These are phyloP conservation scores for Pipistrellus nathusii DNA, from an alignment of 2,797 vertebrate species.

Conservation along the genomic window DNA sequence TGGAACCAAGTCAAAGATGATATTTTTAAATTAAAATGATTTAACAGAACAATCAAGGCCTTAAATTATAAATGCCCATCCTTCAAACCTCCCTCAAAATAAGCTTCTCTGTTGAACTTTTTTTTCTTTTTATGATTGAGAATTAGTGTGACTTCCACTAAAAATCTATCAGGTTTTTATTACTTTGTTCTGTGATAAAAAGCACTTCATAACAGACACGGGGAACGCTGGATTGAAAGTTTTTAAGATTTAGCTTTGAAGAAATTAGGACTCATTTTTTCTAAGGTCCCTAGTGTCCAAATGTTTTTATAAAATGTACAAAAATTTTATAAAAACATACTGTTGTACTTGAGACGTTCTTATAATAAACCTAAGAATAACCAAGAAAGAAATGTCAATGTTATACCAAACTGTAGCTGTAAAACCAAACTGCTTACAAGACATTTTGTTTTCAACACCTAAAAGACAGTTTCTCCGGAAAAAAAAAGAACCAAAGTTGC, in stretches of 20 bases:
- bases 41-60: slow-evolving; percentile 39
- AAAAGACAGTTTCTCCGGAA: not conserved
- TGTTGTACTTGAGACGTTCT: slow-evolving; percentile 25
- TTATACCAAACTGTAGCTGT: not conserved
- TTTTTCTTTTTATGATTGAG: slow-evolving; percentile 7
- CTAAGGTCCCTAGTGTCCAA: not conserved
- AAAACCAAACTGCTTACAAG: not conserved
- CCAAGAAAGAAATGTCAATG: not conserved
- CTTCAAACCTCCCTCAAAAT: slow-evolving; percentile 7
- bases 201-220: not conserved
- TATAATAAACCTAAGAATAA: slow-evolving; percentile 49
- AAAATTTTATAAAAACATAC: not conserved
- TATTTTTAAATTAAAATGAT: slow-evolving; percentile 69
- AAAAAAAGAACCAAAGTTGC: not conserved
- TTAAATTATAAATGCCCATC: slow-evolving; percentile 47
- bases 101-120: not conserved
- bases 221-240: not conserved
- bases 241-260: slow-evolving; percentile 47
- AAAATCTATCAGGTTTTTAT: slow-evolving; percentile 17
- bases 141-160: slow-evolving; percentile 22
- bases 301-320: slow-evolving; percentile 40
- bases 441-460: slow-evolving; percentile 46
- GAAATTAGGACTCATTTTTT: not conserved
- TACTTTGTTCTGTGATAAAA: not conserved
- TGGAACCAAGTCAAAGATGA: slow-evolving; percentile 69